These are phyloP conservation scores for Mormyrops boulengeri DNA, from an alignment of 2,797 vertebrate species.

Conservation along the genomic window DNA sequence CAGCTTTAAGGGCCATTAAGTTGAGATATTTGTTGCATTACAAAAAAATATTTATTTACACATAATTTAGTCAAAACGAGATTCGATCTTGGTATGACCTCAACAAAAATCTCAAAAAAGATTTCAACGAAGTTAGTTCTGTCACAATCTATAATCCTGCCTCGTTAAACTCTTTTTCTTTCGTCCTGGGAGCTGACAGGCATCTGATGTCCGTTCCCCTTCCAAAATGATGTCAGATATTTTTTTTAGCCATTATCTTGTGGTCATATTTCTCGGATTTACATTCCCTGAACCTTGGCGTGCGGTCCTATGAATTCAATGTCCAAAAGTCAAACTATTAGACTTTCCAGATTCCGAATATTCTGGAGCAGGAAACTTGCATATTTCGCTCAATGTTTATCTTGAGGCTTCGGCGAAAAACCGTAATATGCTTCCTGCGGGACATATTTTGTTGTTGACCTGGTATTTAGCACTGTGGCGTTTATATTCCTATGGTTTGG, in stretches of 20 bases:
- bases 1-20: constrained; percentile 8
- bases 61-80: constrained; percentile 14
- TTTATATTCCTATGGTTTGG: constrained; percentile 39
- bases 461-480: constrained; percentile 32
- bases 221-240: constrained; percentile 45
- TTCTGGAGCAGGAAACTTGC: constrained; percentile 22
- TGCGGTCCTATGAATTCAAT: constrained; percentile 19
- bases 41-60: constrained; percentile 25
- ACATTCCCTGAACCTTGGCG: constrained; percentile 29
- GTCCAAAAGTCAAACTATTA: constrained; percentile 27
- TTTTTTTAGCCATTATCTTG: constrained; percentile 46
- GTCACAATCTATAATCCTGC: constrained; percentile 1
- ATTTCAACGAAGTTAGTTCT: constrained; percentile 12
- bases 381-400: constrained; percentile 38
- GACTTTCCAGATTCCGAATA: constrained; percentile 21
- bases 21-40: background rate
- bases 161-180: constrained; percentile 11
- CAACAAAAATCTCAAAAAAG: background rate
- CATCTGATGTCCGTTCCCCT: constrained; percentile 15
- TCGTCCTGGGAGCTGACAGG: constrained; percentile 19
- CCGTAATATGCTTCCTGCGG: constrained; percentile 34
- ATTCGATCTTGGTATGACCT: background rate
- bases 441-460: constrained; percentile 43
- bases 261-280: constrained; percentile 34
- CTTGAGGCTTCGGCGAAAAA: constrained; percentile 43